phyloP scores from a whole-genome alignment of 2,888 invertebrate genomes.

The Drosophila pseudotalamancana region DNA sequence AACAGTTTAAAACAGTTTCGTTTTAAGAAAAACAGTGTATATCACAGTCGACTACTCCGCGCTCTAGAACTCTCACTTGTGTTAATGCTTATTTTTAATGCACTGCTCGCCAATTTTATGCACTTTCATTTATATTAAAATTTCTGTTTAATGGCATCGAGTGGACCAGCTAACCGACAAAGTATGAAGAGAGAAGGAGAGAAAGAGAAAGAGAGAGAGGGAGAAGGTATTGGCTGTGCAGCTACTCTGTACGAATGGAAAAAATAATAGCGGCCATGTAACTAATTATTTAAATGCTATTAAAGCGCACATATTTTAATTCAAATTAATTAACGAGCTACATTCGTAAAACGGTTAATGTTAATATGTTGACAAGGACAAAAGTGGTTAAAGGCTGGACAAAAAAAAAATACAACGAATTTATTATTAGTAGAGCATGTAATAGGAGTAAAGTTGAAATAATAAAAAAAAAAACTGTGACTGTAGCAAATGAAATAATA shows the following conservation, averaged over 20 bases:
- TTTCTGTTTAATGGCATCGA: conserved; percentile 21
- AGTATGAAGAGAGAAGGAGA: neutral
- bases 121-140: conserved; percentile 57
- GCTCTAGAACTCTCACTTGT: neutral
- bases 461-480: too few species aligned
- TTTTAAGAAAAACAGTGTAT: neutral
- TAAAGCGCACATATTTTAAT: conserved; percentile 55
- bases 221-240: neutral
- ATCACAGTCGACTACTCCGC: neutral
- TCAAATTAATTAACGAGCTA: conserved; percentile 66
- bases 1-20: too few species aligned
- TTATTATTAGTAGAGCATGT: neutral
- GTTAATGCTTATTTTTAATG: conserved; percentile 49
- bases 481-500: too few species aligned
- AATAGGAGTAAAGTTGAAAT: too few species aligned
- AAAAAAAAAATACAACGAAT: neutral
- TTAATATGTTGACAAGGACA: conserved; percentile 29
- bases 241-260: conserved; percentile 9
- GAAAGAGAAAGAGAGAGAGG: neutral
- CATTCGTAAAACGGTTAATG: conserved; percentile 32
- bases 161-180: conserved; percentile 7
- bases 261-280: conserved; percentile 43
- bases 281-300: conserved; percentile 72
- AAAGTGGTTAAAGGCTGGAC: conserved; percentile 16
- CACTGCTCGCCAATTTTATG: conserved; percentile 43